A percentile compares a stretch with the other conserved stretches of the same genome.
phyloP scores from a whole-genome alignment of 2,113 vertebrate genomes.

The Oxygymnocypris stewartii region DNA sequence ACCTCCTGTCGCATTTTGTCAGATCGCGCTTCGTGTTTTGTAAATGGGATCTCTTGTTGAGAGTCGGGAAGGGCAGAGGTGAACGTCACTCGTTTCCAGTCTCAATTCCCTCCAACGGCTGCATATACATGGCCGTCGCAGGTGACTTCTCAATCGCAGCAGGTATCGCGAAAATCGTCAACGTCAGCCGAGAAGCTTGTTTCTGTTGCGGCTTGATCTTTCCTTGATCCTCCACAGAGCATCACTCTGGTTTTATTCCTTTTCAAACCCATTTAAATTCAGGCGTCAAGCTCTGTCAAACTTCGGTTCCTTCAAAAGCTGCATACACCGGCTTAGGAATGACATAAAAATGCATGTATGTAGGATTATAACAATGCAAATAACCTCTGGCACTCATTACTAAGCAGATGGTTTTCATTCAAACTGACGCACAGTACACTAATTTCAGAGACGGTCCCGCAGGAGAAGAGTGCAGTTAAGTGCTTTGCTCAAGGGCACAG shows the following conservation, averaged over 20 bases:
- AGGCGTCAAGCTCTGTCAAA: constrained; percentile 31
- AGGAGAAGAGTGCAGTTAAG: constrained; percentile 2
- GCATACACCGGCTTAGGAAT: neutral
- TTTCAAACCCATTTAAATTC: constrained; percentile 42
- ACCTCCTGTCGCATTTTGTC: neutral
- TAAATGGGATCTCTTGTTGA: constrained; percentile 32
- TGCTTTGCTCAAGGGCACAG: constrained; percentile 28
- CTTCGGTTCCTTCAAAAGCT: neutral
- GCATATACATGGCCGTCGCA: constrained; percentile 23
- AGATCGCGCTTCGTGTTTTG: neutral
- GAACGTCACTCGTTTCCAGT: neutral
- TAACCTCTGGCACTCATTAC: constrained; percentile 33
- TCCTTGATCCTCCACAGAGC: constrained; percentile 44
- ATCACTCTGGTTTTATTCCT: constrained; percentile 17
- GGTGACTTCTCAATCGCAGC: constrained; percentile 46
- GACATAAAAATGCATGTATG: constrained; percentile 32
- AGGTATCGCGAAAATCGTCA: constrained; percentile 35
- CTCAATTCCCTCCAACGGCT: constrained; percentile 38
- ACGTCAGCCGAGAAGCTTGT: constrained; percentile 32
- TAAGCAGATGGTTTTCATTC: constrained; percentile 30
- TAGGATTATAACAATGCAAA: constrained; percentile 38
- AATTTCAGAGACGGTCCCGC: constrained; percentile 9
- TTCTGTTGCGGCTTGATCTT: constrained; percentile 20
- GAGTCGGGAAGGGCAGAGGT: constrained; percentile 26
- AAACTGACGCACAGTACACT: neutral